Evolutionary conservation across 2,113 vertebrate species (phyloP).

Genomic region (Brachirus orientalis): DNA sequence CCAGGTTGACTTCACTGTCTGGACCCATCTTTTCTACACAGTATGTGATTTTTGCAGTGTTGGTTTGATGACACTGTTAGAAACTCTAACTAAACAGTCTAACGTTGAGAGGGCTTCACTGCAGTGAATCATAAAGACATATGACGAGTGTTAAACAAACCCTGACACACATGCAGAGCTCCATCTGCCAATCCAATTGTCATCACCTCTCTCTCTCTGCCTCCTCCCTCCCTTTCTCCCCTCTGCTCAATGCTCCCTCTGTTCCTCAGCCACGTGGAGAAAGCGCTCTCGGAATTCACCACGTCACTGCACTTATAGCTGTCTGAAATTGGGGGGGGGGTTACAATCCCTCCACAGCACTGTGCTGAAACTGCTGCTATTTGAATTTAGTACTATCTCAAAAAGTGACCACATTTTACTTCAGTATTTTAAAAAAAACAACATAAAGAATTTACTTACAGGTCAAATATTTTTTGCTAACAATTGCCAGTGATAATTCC

Average conservation of each 20-base stretch:
- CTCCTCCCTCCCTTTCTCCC: not conserved
- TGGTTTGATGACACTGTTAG: too few relatives aligned
- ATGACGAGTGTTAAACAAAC: not conserved
- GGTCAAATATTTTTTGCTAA: constrained; percentile 8
- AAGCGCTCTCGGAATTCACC: constrained; percentile 62
- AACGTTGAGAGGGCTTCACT: not conserved
- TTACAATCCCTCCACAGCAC: too few relatives aligned
- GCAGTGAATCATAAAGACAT: not conserved
- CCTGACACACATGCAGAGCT: not conserved
- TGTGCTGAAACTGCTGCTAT: constrained; percentile 19
- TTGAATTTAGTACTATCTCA: not conserved
- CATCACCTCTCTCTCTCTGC: constrained; percentile 29
- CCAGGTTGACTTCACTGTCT: too few relatives aligned
- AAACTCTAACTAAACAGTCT: too few relatives aligned
- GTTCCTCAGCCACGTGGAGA: constrained; percentile 63
- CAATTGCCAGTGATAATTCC: too few relatives aligned
- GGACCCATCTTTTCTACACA: too few relatives aligned
- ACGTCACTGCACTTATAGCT: constrained; percentile 57
- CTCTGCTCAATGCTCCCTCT: constrained; percentile 65
- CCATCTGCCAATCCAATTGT: constrained; percentile 1
- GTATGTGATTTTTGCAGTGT: too few relatives aligned
- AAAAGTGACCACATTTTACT: too few relatives aligned
- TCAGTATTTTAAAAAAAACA: not conserved
- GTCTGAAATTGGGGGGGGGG: too few relatives aligned
- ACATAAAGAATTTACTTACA: not conserved